phyloP scores from a whole-genome alignment of 1,140 invertebrate genomes.

The Marisa cornuarietis region DNA sequence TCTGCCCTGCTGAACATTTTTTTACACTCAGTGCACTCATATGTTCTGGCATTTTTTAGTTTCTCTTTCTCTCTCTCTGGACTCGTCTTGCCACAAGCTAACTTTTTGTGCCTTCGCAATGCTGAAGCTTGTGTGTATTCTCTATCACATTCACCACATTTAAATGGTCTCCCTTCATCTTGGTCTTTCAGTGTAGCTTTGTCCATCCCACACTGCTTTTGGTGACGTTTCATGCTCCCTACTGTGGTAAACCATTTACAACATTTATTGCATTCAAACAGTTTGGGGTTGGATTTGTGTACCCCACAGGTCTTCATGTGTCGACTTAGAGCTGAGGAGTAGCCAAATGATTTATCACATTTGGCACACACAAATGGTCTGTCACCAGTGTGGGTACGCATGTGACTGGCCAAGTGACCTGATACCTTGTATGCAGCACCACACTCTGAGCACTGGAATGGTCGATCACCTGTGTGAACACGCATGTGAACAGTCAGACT shows the following conservation, averaged over 20 bases:
- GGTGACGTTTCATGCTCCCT: background rate
- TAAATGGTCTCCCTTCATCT: slow-evolving; percentile 72
- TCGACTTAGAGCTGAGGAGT: background rate
- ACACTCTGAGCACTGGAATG: slow-evolving; percentile 32
- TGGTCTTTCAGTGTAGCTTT: too few relatives aligned
- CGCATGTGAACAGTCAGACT: slow-evolving; percentile 24
- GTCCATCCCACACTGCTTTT: too few relatives aligned
- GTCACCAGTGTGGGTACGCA: slow-evolving; percentile 28
- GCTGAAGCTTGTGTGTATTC: slow-evolving; percentile 87
- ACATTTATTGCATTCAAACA: background rate
- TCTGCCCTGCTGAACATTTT: background rate
- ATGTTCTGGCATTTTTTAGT: too few relatives aligned
- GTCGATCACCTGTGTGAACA: slow-evolving; percentile 28
- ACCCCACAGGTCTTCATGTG: slow-evolving; percentile 8
- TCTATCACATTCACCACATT: slow-evolving; percentile 59
- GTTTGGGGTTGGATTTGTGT: slow-evolving; percentile 50
- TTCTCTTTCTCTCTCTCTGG: too few relatives aligned
- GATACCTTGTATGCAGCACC: slow-evolving; percentile 23
- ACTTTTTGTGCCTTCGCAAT: slow-evolving; percentile 73
- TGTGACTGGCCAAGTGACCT: slow-evolving; percentile 26
- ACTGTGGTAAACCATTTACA: background rate
- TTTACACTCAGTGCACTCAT: too few relatives aligned
- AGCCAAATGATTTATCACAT: slow-evolving; percentile 90
- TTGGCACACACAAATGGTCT: slow-evolving; percentile 78
- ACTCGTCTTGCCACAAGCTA: too few relatives aligned